phyloP scores from a whole-genome alignment of 1,140 invertebrate genomes.

The Drosophila parabipectinata region DNA sequence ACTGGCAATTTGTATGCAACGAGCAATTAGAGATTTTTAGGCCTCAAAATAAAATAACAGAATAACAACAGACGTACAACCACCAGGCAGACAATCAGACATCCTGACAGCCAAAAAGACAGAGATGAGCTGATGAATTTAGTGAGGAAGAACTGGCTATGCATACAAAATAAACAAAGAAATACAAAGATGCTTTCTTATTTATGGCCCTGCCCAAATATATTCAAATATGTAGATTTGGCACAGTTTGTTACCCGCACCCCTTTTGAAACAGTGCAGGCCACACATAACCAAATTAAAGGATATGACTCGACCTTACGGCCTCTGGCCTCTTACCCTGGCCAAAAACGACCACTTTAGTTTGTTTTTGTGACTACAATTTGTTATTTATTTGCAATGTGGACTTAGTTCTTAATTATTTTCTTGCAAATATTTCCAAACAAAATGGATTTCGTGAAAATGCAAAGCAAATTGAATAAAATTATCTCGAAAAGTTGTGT shows the following conservation, averaged over 20 bases:
- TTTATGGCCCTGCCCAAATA: constrained; percentile 54
- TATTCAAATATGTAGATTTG: constrained; percentile 63
- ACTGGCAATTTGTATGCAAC: constrained; percentile 58
- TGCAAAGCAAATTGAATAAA: constrained; percentile 22
- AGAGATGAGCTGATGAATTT: constrained; percentile 54
- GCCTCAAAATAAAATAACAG: constrained; percentile 32
- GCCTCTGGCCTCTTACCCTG: neutral
- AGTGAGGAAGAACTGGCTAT: constrained; percentile 39
- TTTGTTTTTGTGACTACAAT: constrained; percentile 23
- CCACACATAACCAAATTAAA: constrained; percentile 46
- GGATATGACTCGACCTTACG: constrained; percentile 44
- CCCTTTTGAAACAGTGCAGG: constrained; percentile 11
- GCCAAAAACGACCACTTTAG: neutral
- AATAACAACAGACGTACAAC: constrained; percentile 15
- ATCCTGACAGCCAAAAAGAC: neutral
- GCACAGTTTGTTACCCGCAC: constrained; percentile 22
- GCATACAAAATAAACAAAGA: constrained; percentile 67
- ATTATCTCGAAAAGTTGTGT: constrained; percentile 30
- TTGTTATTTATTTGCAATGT: constrained; percentile 64
- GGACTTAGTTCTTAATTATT: constrained; percentile 54
- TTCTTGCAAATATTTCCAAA: constrained; percentile 43
- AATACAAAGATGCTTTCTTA: constrained; percentile 57
- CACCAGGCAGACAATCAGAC: neutral
- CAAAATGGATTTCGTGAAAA: constrained; percentile 23
- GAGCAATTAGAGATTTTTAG: constrained; percentile 56